Evolutionary conservation across 2,888 invertebrate genomes (phyloP), one percentile per base, ranked within the genome.

Genomic region (Drosophila limbata): DNA sequence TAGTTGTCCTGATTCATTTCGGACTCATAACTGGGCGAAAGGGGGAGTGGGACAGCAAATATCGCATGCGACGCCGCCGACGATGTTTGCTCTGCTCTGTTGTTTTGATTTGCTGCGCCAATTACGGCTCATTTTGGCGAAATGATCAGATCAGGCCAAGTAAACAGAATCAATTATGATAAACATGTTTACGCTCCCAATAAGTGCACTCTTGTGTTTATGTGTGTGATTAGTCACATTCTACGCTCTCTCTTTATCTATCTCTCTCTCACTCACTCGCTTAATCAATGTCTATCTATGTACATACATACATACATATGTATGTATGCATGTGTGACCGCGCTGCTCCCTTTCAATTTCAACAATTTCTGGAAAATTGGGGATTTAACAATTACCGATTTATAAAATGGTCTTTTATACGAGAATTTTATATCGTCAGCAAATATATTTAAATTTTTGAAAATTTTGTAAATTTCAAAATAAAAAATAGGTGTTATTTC

Each of bases 131-230:
- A 60, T 53, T 72, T 70, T 76, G 69, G 52, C 19, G 84, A 86
- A 83, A 83, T 84, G 65, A 10, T 31, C 42, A n/a, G 19, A 45
- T 19, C 17, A 35, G 63, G 17, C 48, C 47, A 62, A 45, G 52
- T 69, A 69, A 86, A 77, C 67, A 80, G 53, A 37, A 63, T 31
- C 25, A 28, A 69, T 61, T 66, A 60, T 73, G 87, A 81, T 81
- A 78, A 83, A 84, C 84, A 83, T 81, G 82, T 76, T 87, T 73
- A 84, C 75, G 21, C 5, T 55, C 25, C 0, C 19, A 15, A 63
- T 51, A 33, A 13, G 25, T 51, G 51, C 33, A 35, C 35, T 21
- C 6, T 33, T 28, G 6, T 28, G 11, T 2, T 0, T 9, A 13
- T 40, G 13, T 42, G 25, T 31, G 5, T 60, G 28, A 28, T 21